Percentiles rank a stretch among this genome's conserved stretches.
Conservation (phyloP, 2,797 vertebrate genomes). For the Spea hammondii region DNA sequence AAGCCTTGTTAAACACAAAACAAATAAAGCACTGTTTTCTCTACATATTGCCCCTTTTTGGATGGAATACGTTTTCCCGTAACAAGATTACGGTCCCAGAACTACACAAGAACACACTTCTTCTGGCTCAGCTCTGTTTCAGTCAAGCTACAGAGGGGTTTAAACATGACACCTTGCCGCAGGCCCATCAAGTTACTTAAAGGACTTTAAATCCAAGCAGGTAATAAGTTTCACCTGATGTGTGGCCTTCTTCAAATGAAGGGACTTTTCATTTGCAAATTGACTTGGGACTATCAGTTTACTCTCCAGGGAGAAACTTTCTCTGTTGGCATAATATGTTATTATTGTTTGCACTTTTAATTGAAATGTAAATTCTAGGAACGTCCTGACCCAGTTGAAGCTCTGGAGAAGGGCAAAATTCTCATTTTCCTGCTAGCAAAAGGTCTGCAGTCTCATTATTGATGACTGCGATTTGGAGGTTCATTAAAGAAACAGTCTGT, state of each 20-base stretch:
- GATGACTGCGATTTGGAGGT: constrained; percentile 32
- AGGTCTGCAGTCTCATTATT: constrained; percentile 45
- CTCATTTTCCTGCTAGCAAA: constrained; percentile 74
- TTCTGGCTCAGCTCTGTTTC: neutral
- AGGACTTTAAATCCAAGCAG: constrained; percentile 59
- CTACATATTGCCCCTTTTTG: neutral
- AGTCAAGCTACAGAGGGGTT: constrained; percentile 48
- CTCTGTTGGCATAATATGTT: constrained; percentile 90
- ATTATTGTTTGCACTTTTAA: constrained; percentile 90
- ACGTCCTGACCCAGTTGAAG: constrained; percentile 84
- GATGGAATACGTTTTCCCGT: constrained; percentile 14
- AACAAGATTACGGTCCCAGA: constrained; percentile 16
- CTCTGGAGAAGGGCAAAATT: constrained; percentile 80
- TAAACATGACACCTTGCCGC: constrained; percentile 51
- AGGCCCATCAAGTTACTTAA: constrained; percentile 34
- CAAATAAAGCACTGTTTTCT: constrained; percentile 31
- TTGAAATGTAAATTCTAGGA: constrained; percentile 98
- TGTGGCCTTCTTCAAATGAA: constrained; percentile 85
- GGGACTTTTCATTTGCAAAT: constrained; percentile 90
- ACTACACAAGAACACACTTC: constrained; percentile 21
- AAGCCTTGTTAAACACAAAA: neutral
- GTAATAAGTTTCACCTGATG: constrained; percentile 77
- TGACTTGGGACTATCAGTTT: constrained; percentile 87
- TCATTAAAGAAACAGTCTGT: constrained; percentile 12
- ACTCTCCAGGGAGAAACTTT: constrained; percentile 79